phyloP scores from a whole-genome alignment of 2,113 vertebrate species.

The Scortum barcoo region DNA sequence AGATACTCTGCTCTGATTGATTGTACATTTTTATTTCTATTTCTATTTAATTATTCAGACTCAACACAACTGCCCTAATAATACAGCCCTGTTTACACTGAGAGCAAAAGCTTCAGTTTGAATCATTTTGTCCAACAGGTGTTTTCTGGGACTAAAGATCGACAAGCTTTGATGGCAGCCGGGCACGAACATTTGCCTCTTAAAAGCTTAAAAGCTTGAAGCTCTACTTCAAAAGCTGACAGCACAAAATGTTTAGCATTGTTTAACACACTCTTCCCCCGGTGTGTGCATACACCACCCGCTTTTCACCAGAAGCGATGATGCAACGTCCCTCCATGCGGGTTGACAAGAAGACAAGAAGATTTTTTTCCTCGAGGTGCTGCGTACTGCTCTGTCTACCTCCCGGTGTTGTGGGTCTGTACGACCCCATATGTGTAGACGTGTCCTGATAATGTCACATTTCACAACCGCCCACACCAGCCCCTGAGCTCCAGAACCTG shows the following conservation, averaged over 20 bases:
- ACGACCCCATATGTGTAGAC: slow-evolving; percentile 2
- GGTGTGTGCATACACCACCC: too few relatives aligned
- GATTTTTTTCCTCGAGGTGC: not conserved
- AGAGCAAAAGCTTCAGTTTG: too few relatives aligned
- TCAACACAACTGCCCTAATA: too few relatives aligned
- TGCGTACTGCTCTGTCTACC: not conserved
- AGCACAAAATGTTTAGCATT: not conserved
- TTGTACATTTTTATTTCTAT: too few relatives aligned
- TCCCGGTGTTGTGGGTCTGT: not conserved
- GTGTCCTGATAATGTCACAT: slow-evolving; percentile 43
- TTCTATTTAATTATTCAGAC: too few relatives aligned
- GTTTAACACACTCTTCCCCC: too few relatives aligned
- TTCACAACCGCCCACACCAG: slow-evolving; percentile 16
- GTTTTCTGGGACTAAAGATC: not conserved
- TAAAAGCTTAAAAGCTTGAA: not conserved
- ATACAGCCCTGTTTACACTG: too few relatives aligned
- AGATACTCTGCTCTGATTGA: too few relatives aligned
- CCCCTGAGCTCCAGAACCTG: slow-evolving; percentile 29
- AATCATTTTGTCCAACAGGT: not conserved
- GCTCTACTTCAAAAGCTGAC: too few relatives aligned
- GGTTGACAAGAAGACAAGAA: too few relatives aligned
- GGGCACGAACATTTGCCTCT: not conserved
- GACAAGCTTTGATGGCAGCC: not conserved
- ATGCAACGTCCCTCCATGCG: not conserved
- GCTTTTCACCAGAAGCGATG: not conserved